Conservation (phyloP, 2,113 vertebrate genomes). For the Grallaria varia region DNA sequence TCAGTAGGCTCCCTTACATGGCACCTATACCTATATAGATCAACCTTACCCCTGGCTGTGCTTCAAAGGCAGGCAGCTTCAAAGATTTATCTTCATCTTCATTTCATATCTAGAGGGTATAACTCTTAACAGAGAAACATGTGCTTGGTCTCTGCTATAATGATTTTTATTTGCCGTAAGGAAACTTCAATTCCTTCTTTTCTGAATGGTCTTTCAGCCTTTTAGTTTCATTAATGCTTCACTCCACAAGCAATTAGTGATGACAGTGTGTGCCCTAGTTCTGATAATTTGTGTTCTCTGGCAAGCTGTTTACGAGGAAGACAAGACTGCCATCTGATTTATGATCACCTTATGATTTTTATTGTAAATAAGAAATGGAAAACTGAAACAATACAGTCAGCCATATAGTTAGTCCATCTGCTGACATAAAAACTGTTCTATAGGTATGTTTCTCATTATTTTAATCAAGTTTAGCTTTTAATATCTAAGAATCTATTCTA, state of each 20-base stretch:
- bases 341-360: neutral
- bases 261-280: conserved; percentile 34
- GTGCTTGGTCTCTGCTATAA: conserved; percentile 4
- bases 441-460: neutral
- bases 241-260: conserved; percentile 42
- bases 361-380: conserved; percentile 4
- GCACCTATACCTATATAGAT: neutral
- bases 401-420: neutral
- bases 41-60: neutral
- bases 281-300: conserved; percentile 27
- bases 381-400: neutral
- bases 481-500: neutral
- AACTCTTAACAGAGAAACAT: neutral
- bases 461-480: neutral
- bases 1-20: neutral
- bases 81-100: neutral
- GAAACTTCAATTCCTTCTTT: neutral
- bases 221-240: conserved; percentile 31
- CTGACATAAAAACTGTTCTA: neutral
- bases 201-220: conserved; percentile 11
- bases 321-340: conserved; percentile 16
- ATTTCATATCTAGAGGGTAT: neutral
- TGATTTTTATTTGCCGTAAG: conserved; percentile 20
- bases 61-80: conserved; percentile 15
- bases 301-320: conserved; percentile 6